Percentiles rank a stretch among this genome's conserved stretches.
These are phyloP conservation scores for Pogonus chalceus DNA, from an alignment of 1,140 invertebrate species.

Conservation along the genomic window DNA sequence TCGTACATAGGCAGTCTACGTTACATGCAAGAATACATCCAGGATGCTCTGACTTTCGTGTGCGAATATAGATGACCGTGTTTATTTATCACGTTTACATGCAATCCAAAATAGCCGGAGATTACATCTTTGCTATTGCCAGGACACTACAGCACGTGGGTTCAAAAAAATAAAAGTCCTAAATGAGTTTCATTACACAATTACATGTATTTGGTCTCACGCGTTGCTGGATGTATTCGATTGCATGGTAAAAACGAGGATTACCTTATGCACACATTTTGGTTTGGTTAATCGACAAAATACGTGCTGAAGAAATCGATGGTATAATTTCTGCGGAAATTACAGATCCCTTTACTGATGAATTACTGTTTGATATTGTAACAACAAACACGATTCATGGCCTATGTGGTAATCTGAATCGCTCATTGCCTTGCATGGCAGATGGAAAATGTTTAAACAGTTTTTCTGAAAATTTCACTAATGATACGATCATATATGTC, in stretches of 20 bases:
- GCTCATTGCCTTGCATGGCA: too few relatives aligned
- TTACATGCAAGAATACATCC: constrained; percentile 33
- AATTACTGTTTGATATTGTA: constrained; percentile 31
- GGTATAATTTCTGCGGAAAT: too few relatives aligned
- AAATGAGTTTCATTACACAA: constrained; percentile 27
- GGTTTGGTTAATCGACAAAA: constrained; percentile 34
- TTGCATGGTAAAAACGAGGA: too few relatives aligned
- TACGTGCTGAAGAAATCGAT: constrained; percentile 36
- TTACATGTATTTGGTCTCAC: constrained; percentile 25
- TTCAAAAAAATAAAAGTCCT: constrained; percentile 29
- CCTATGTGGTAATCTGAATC: constrained; percentile 36
- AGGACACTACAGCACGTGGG: constrained; percentile 30
- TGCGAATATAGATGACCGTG: too few relatives aligned
- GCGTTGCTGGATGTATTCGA: constrained; percentile 34
- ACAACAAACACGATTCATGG: constrained; percentile 46
- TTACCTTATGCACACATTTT: constrained; percentile 41
- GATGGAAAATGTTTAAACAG: constrained; percentile 35
- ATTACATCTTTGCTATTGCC: constrained; percentile 30
- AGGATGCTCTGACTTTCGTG: constrained; percentile 36
- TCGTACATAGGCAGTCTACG: constrained; percentile 31
- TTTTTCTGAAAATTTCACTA: too few relatives aligned
- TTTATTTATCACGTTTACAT: too few relatives aligned
- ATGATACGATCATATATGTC: constrained; percentile 23
- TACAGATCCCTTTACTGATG: constrained; percentile 36
- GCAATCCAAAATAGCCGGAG: constrained; percentile 41